Evolutionary conservation across 2,888 invertebrate genomes (phyloP).

Genomic region (Bembecia ichneumoniformis): DNA sequence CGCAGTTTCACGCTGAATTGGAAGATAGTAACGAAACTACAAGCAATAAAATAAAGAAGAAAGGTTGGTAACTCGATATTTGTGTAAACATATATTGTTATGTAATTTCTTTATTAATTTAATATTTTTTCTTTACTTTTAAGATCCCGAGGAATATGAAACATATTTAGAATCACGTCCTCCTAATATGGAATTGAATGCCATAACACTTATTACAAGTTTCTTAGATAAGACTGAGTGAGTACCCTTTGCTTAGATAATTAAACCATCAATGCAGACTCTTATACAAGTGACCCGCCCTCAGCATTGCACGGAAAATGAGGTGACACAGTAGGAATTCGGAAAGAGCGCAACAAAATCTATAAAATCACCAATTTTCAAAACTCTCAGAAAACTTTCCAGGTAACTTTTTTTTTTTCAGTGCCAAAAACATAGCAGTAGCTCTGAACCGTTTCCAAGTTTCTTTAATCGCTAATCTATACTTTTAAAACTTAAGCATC

Average conservation of each 20-base stretch:
- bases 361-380: too few relatives aligned
- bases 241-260: constrained; percentile 16
- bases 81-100: neutral
- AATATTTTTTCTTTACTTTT: constrained; percentile 11
- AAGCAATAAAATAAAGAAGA: constrained; percentile 29
- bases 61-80: constrained; percentile 24
- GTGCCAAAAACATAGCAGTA: too few relatives aligned
- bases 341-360: too few relatives aligned
- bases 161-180: constrained; percentile 78
- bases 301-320: too few relatives aligned
- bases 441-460: too few relatives aligned
- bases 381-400: too few relatives aligned
- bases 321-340: too few relatives aligned
- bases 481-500: too few relatives aligned
- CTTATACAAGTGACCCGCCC: too few relatives aligned
- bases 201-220: constrained; percentile 72
- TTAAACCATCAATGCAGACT: too few relatives aligned
- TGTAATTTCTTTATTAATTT: neutral
- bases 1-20: constrained; percentile 81
- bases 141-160: constrained; percentile 72
- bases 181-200: constrained; percentile 76
- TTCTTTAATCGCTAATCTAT: too few relatives aligned
- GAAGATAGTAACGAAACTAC: constrained; percentile 41
- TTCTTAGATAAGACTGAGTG: constrained; percentile 73
- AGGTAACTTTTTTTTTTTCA: too few relatives aligned